Conservation (phyloP, 1,140 invertebrate genomes). For the Onthophagus taurus region DNA sequence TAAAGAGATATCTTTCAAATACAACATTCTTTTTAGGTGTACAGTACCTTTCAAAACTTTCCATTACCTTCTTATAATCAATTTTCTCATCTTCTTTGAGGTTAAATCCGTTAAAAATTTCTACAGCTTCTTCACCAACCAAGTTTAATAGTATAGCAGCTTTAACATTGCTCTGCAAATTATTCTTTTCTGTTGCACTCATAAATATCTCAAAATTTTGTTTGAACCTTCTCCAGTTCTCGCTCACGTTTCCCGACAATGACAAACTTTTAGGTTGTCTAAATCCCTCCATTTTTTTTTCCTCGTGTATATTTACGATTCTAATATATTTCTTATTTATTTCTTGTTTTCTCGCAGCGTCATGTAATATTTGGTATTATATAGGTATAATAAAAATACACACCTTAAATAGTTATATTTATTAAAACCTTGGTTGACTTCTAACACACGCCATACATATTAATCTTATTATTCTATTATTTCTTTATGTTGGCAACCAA, state of each 20-base stretch:
- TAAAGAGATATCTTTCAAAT: conserved; percentile 24
- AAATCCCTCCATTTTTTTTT: neutral
- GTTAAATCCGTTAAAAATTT: conserved; percentile 18
- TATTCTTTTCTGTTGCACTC: conserved; percentile 13
- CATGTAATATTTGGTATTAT: too few species aligned
- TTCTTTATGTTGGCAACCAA: too few species aligned
- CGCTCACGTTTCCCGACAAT: conserved; percentile 13
- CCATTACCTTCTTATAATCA: conserved; percentile 15
- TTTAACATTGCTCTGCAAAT: conserved; percentile 3
- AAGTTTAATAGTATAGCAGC: conserved; percentile 20
- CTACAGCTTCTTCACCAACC: conserved; percentile 18
- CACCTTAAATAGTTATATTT: too few species aligned
- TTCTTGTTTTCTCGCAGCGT: too few species aligned
- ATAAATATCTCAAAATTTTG: conserved; percentile 18
- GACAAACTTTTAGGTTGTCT: conserved; percentile 20
- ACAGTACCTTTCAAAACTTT: conserved; percentile 24
- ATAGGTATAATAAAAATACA: too few species aligned
- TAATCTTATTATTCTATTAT: too few species aligned
- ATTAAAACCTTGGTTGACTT: too few species aligned
- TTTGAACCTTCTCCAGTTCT: conserved; percentile 21
- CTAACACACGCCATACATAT: too few species aligned
- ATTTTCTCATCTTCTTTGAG: conserved; percentile 12
- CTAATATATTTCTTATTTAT: too few species aligned
- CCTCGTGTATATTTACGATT: too few species aligned
- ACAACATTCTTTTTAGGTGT: conserved; percentile 17